Base-by-base conservation (phyloP, 2,888 invertebrate genomes). In the Cosmia trapezina region DNA sequence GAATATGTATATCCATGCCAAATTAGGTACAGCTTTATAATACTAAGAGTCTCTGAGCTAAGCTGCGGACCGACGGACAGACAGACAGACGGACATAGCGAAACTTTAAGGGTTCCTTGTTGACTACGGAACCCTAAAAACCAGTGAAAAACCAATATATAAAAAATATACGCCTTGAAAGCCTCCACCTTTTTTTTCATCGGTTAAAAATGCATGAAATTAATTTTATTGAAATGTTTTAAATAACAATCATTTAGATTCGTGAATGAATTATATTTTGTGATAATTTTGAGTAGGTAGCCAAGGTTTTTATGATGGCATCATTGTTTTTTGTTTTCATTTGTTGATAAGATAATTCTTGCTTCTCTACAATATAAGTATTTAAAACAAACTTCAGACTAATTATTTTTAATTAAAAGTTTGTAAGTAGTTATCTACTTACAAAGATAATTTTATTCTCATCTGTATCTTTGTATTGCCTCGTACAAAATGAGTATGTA, bases 401-500 rank as follows among this genome's bases (percentile, higher is more conserved):
- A 65, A 79, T 77, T 79, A 79, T 79, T 77, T 79, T 79, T 76
- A 78, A 76, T 73, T 64, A 56, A 51, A 62, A 47, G 22, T 57
- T 51, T 68, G 37, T 53, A 22, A 14, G 64, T 54, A 12, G 28
- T 28, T 28, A 28, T 3, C 28, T 28, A 28, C 28, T 28, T 28
- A 51, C 19, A 45, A 41, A 62, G 62, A 76, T 57, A 57, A 77
- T 43, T 75, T 56, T 33, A 9, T 33, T 33, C 33, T 22, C 14
- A 54, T 17, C 11, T 45, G 28, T 37, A 33, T 45, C 2, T 56
- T 43, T 49, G 14, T 73, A 49, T 65, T 22, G 14, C 19, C 12
- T 63, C n/a, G 33, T 49, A n/a, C 8, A 14, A 33, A 49, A 63
- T 14, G 9, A 33, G 5, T 0, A 62, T 47, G 4, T 45, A 28